Evolutionary conservation across 2,888 invertebrate species (phyloP).

Genomic region (Tachina fera): DNA sequence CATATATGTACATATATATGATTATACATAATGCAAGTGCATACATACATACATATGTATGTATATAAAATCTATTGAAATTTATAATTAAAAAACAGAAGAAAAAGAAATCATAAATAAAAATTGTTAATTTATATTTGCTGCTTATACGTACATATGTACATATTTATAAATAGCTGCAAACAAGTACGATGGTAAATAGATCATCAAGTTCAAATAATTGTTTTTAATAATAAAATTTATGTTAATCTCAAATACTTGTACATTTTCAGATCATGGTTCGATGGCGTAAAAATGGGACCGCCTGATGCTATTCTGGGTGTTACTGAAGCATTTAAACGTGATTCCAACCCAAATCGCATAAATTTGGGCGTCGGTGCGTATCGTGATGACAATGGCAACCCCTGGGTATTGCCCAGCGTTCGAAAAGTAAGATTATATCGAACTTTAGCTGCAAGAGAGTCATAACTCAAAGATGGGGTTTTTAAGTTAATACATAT

Average conservation of each 20-base stretch:
- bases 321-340: constrained; percentile 97
- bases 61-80: not conserved
- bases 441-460: not conserved
- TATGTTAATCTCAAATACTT: constrained; percentile 1
- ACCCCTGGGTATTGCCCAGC: constrained; percentile 96
- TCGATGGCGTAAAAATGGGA: constrained; percentile 95
- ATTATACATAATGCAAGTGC: not conserved
- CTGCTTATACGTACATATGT: not conserved
- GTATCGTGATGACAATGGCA: constrained; percentile 98
- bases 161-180: not conserved
- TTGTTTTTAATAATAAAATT: constrained; percentile 8
- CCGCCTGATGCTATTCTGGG: constrained; percentile 99
- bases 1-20: not conserved
- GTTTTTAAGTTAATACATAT: too few relatives aligned
- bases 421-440: constrained; percentile 86
- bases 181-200: not conserved
- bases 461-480: too few relatives aligned
- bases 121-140: not conserved
- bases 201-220: not conserved
- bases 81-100: not conserved
- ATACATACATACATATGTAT: not conserved
- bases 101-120: not conserved
- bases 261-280: constrained; percentile 85
- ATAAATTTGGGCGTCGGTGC: constrained; percentile 98
- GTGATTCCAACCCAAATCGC: constrained; percentile 94